Conservation (phyloP, 2,888 invertebrate genomes). For the Morinoia aosen region DNA sequence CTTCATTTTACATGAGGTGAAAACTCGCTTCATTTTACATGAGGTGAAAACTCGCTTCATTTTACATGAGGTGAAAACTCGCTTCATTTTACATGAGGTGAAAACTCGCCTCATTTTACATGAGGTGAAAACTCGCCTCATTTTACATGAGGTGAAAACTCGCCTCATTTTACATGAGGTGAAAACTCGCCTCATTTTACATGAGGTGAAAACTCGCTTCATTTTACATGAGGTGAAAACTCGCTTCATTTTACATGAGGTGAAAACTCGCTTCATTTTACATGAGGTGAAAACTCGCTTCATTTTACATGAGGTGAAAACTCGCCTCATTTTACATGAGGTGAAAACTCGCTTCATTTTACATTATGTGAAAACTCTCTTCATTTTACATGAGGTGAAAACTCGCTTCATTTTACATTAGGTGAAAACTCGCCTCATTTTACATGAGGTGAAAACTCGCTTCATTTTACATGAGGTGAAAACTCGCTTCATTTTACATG, state of each 20-base stretch:
- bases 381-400: neutral
- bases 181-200: neutral
- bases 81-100: neutral
- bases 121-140: neutral
- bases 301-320: neutral
- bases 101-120: neutral
- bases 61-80: neutral
- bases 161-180: neutral
- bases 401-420: neutral
- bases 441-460: neutral
- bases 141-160: neutral
- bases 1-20: neutral
- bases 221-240: neutral
- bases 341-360: neutral
- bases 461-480: neutral
- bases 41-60: neutral
- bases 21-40: neutral
- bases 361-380: too few relatives aligned
- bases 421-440: neutral
- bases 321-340: neutral
- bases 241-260: too few relatives aligned
- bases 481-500: neutral
- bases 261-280: too few relatives aligned
- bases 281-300: neutral
- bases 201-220: neutral